These are phyloP conservation scores for Theretra japonica DNA, from an alignment of 2,888 invertebrate genomes.

Conservation along the genomic window DNA sequence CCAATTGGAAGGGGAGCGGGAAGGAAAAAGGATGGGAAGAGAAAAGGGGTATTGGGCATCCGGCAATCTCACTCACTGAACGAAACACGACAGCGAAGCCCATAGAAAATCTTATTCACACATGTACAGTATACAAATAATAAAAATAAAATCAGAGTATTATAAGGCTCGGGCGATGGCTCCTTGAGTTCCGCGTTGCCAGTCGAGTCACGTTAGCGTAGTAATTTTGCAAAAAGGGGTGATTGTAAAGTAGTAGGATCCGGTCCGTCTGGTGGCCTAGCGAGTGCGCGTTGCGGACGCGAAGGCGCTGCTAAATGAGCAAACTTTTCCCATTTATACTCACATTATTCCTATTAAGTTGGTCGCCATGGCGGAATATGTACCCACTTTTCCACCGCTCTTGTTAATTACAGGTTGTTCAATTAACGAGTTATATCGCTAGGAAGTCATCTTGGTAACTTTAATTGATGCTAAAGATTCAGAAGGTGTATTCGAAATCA, in stretches of 20 bases:
- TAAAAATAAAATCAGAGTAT: constrained; percentile 51
- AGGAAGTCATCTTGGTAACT: constrained; percentile 56
- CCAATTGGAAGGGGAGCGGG: too few species aligned
- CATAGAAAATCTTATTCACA: neutral
- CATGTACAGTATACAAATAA: neutral
- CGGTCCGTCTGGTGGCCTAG: constrained; percentile 55
- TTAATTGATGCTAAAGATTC: constrained; percentile 1
- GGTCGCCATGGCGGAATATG: constrained; percentile 67
- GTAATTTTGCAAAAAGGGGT: constrained; percentile 75
- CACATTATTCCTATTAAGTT: constrained; percentile 79
- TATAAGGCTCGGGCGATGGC: constrained; percentile 49
- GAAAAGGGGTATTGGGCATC: too few species aligned
- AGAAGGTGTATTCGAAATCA: neutral
- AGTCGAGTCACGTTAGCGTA: constrained; percentile 70
- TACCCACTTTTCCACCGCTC: constrained; percentile 66
- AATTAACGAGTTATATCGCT: constrained; percentile 70
- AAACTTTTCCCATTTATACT: constrained; percentile 80
- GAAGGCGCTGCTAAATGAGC: constrained; percentile 70
- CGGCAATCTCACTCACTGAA: too few species aligned
- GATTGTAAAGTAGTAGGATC: constrained; percentile 70
- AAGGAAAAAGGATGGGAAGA: too few species aligned
- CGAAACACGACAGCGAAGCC: too few species aligned
- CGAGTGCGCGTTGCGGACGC: constrained; percentile 56
- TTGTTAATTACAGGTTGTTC: constrained; percentile 72
- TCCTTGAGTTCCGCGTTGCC: constrained; percentile 40